Base-by-base conservation (phyloP, 2,888 invertebrate species). In the Ditula angustiorana region DNA sequence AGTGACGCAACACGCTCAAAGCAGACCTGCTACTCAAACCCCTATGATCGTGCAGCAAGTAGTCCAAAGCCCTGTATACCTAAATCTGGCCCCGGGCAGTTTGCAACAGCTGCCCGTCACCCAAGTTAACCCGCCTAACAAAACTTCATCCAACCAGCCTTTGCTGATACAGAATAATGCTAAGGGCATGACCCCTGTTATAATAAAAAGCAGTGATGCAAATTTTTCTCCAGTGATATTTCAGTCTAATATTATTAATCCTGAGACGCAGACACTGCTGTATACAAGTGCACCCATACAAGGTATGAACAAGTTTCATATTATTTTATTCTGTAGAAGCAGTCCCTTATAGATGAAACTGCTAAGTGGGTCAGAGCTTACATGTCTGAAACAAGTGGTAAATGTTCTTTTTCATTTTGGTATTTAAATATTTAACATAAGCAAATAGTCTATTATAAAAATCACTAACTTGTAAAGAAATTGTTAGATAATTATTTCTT, bases 231-330 rank as follows among this genome's bases (percentile, higher is more conserved):
- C 95, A 74, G 93, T 96, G 41, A 92, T 96, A 56, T 85, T 96
- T 56, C 96, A 96, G 80, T 94, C 95, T 2, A 95, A 95, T 84
- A 84, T 95, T 63, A 87, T 94, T 10, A 94, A 92, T 76, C 80
- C 94, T 10, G 93, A 88, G 57, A 82, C 87, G 23, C 92, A 87
- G 72, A 92, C 93, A n/a, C 75, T 93, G 53, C 86, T 93, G 88
- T 93, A 93, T 65, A 90, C 93, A 2, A 90, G 79, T 79, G 87
- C 90, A 37, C 89, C 93, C 44, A 72, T 92, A 28, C 90, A 90
- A 83, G 88, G 92, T 92, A 52, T 30, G 83, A 75, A 61, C 61
- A 55, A 35, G 47, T 50, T 3, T 35, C n/a, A 28, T 30, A 23
- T 59, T 23, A 21, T 11, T 59, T 21, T 37, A 5, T 35, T 5